These are phyloP conservation scores for Triplophysa rosa DNA, from an alignment of 2,113 vertebrate species.

Conservation along the genomic window DNA sequence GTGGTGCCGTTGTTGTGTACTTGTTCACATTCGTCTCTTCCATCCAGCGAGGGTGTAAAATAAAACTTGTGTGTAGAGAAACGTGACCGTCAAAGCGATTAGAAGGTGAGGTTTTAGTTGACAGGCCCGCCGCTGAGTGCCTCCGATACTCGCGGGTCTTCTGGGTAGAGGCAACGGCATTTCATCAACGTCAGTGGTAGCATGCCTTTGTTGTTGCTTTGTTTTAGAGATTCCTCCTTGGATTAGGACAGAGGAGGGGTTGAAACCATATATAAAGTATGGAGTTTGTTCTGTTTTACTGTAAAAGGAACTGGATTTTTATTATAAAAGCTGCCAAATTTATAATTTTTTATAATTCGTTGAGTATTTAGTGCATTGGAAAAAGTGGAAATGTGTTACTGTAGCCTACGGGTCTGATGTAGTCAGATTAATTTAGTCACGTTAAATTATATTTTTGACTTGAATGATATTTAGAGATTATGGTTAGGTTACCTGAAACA, in stretches of 20 bases:
- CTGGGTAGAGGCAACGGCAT: constrained; percentile 27
- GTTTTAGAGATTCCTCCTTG: constrained; percentile 46
- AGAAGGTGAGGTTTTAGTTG: constrained; percentile 45
- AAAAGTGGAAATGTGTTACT: not conserved
- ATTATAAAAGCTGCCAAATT: constrained; percentile 36
- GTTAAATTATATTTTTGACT: no score
- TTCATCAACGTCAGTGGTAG: constrained; percentile 51
- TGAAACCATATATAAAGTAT: constrained; percentile 41
- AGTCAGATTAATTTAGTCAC: no score
- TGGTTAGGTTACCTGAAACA: no score
- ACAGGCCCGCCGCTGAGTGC: constrained; percentile 28
- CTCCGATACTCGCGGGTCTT: constrained; percentile 31
- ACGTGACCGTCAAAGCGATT: constrained; percentile 39
- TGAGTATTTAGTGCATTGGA: constrained; percentile 12
- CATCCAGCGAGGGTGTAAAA: constrained; percentile 56
- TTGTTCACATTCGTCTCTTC: constrained; percentile 66
- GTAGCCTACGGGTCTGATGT: no score
- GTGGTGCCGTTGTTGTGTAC: constrained; percentile 66
- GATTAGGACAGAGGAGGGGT: constrained; percentile 32
- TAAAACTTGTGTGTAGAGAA: constrained; percentile 35
- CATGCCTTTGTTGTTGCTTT: constrained; percentile 62
- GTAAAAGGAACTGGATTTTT: constrained; percentile 15
- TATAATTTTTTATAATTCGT: constrained; percentile 18
- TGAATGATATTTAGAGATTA: no score
- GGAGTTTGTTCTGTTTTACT: constrained; percentile 27